These are phyloP conservation scores for Fragum whitleyi DNA, from an alignment of 2,888 invertebrate genomes.

Conservation along the genomic window DNA sequence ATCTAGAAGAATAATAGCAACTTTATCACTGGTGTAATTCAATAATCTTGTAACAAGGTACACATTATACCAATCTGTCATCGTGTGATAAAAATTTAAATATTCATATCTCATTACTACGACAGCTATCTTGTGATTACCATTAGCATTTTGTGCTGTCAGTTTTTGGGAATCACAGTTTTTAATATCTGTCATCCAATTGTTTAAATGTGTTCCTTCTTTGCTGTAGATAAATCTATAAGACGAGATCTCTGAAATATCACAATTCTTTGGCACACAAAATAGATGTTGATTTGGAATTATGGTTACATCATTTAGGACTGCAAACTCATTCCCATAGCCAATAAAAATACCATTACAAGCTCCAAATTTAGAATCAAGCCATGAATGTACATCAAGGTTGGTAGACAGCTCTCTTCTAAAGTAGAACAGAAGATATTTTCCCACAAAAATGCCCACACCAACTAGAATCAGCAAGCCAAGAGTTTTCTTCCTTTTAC, in stretches of 20 bases:
- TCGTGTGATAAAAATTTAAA: conserved; percentile 81
- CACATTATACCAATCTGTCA: conserved; percentile 82
- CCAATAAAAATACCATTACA: conserved; percentile 61
- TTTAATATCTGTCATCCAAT: conserved; percentile 35
- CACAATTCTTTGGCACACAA: conserved; percentile 38
- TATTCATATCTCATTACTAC: conserved; percentile 80
- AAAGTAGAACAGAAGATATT: not conserved
- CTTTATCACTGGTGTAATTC: conserved; percentile 63
- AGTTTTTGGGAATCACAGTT: not conserved
- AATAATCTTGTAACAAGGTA: conserved; percentile 76
- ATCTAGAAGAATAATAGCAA: conserved; percentile 80
- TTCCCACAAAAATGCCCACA: not conserved
- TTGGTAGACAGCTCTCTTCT: conserved; percentile 11
- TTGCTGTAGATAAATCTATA: conserved; percentile 54
- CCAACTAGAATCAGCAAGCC: not conserved
- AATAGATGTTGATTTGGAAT: conserved; percentile 41
- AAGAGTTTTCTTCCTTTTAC: not conserved
- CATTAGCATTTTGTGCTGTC: not conserved
- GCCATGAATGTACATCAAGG: conserved; percentile 37
- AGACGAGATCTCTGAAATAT: not conserved
- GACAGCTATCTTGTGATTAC: conserved; percentile 50
- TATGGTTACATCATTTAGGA: conserved; percentile 55
- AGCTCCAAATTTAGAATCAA: conserved; percentile 7
- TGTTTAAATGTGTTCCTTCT: conserved; percentile 61
- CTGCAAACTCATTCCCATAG: conserved; percentile 63